Evolutionary conservation across 2,888 invertebrate species (phyloP), one percentile per base, ranked within the genome.

Genomic region (Andrena bicolor): DNA sequence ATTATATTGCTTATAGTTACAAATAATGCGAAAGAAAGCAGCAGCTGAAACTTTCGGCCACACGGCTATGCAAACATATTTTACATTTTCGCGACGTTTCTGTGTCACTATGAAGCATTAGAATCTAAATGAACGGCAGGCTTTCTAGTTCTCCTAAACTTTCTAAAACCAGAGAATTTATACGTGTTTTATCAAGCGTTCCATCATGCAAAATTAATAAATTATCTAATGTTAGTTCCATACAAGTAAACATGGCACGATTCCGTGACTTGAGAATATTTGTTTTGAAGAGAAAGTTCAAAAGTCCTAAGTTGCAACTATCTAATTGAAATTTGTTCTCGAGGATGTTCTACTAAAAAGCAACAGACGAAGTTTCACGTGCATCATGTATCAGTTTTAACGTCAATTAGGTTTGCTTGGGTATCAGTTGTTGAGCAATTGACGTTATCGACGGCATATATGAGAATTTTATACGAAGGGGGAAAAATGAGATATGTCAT

Each of bases 141-240:
- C 49, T 61, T 61, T 49, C 32, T 32, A 71, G 49, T 61, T 26
- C n/a, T 61, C 10, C 1, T 5, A 13, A 30, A 60, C 60, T 71
- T 63, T 72, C 32, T 58, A 30, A 58, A 58, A 32, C 20, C 23
- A 16, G 20, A 32, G 3, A n/a, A 66, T 16, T 35, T 66, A 32
- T 35, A 16, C 10, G 23, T 10, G 35, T 51, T 26, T 23, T 61
- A 61, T 60, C 66, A 8, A 35, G 30, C 30, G n/a, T 23, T 23
- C 2, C 3, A 60, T 68, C 66, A 20, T 23, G 26, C 16, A 49
- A 26, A 32, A 68, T 68, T 75, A 75, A 68, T 32, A 35, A 51
- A 68, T 68, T 75, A 61, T 60, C 26, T n/a, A 30, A 30, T 35
- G 32, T 32, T 16, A 10, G 10, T 23, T 56, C 26, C 56, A 26